Percentiles rank a stretch among this genome's conserved stretches.
Evolutionary conservation across 2,113 vertebrate species (phyloP).

Genomic region (Colius striatus): DNA sequence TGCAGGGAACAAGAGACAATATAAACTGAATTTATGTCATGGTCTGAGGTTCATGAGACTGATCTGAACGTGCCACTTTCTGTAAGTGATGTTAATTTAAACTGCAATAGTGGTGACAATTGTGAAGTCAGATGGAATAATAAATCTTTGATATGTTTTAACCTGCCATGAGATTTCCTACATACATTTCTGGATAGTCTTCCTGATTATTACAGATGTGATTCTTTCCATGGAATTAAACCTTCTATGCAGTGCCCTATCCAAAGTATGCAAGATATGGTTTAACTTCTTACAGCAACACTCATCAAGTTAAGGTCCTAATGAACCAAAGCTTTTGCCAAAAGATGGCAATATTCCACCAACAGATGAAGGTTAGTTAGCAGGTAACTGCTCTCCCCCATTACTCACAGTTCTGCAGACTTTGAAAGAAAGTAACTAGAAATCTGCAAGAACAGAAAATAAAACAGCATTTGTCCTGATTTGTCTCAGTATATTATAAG

Average conservation of each 20-base stretch:
- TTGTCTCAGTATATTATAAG: neutral
- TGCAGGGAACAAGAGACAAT: neutral
- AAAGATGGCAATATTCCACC: neutral
- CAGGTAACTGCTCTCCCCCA: neutral
- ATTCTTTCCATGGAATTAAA: neutral
- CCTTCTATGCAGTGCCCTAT: neutral
- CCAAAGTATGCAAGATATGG: neutral
- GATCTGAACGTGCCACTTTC: neutral
- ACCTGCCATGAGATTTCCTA: neutral
- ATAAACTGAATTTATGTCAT: neutral
- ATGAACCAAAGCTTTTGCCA: neutral
- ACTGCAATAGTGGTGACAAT: neutral
- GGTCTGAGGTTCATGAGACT: neutral
- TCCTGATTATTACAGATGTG: fast-evolving
- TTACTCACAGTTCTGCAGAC: neutral
- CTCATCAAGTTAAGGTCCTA: neutral
- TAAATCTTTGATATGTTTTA: neutral
- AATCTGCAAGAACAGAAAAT: neutral
- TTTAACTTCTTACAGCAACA: neutral
- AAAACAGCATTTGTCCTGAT: neutral
- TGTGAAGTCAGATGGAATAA: neutral
- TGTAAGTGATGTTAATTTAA: neutral
- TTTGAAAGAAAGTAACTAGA: neutral
- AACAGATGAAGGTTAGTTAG: neutral
- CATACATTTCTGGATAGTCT: neutral